Base-by-base conservation (phyloP, 2,888 invertebrate genomes). In the Thymelicus acteon region DNA sequence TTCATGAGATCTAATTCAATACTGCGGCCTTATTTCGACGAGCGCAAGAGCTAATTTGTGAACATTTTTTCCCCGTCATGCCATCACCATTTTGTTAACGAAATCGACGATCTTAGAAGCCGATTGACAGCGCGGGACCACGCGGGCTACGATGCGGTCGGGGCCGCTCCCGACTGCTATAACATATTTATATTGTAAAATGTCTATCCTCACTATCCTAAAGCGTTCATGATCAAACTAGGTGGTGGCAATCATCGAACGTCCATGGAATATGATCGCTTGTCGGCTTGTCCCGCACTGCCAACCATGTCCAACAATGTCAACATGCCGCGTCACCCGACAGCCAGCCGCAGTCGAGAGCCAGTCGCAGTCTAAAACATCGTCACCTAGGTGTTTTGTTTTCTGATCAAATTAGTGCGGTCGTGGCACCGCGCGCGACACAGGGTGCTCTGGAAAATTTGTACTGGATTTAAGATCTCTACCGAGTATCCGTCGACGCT, bases 301-400 rank as follows among this genome's bases (percentile, higher is more conserved):
- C 24, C 24, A 24, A 24, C 24, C 24, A 24, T 24, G 24, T 24
- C 24, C 10, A 8, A 10, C 44, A 44, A 24, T 24, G 54, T 54
- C 8, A 24, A 54, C 24, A 54, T 8, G 58, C 39, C 37, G 37
- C 58, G 58, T n/a, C n/a, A n/a, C n/a, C n/a, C n/a, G n/a, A n/a
- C 5, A 6, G n/a, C 31, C 24, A 10, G 12, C 24, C 24, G 31
- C 31, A 31, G 31, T 3, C 31, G 31, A 31, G 4, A 31, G 31
- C 31, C 31, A 31, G 31, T 31, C 31, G 31, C 31, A 31, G 4
- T 1, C 24, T 57, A 31, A 31, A 58, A 37, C 37, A 39, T 58
- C 39, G 58, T 58, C 37, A 58, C 54, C 54, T 24, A 54, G 54
- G 54, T 54, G 54, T 54, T 19, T 54, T 54, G 54, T 54, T 54